phyloP scores from a whole-genome alignment of 2,797 vertebrate genomes.

The Trematomus bernacchii region DNA sequence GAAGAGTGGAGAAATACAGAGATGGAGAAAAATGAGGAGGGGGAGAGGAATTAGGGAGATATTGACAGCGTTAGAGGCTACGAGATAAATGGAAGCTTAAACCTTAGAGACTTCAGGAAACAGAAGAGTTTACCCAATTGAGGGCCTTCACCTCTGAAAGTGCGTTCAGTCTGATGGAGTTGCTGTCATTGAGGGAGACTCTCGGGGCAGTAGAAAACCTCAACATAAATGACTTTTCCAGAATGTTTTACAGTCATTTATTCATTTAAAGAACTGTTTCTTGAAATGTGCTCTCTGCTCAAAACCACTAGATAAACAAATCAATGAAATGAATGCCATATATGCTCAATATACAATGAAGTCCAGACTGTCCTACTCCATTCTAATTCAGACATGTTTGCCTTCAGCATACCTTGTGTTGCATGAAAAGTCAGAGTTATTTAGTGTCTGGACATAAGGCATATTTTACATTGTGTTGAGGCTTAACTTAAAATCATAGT shows the following conservation, averaged over 20 bases:
- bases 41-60: conserved; percentile 33
- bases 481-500: conserved; percentile 59
- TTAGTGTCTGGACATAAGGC: conserved; percentile 62
- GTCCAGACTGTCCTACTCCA: conserved; percentile 32
- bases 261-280: too few species aligned
- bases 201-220: conserved; percentile 40
- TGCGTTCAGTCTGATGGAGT: conserved; percentile 56
- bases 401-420: conserved; percentile 67
- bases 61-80: conserved; percentile 45
- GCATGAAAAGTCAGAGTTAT: conserved; percentile 69
- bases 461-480: conserved; percentile 55
- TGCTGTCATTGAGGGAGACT: conserved; percentile 53
- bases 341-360: conserved; percentile 38
- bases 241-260: too few species aligned
- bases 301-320: conserved; percentile 49
- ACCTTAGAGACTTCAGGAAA: conserved; percentile 60
- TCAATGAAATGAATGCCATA: conserved; percentile 54
- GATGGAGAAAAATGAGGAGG: conserved; percentile 20
- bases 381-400: conserved; percentile 53
- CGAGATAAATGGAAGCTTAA: conserved; percentile 57
- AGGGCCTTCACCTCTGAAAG: conserved; percentile 50
- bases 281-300: conserved; percentile 9
- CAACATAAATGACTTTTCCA: conserved; percentile 13
- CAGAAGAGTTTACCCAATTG: conserved; percentile 52
- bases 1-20: conserved; percentile 18